Percentiles rank a stretch among this genome's conserved stretches.
These are phyloP conservation scores for Pitta sordida DNA, from an alignment of 2,113 vertebrate species.

Conservation along the genomic window DNA sequence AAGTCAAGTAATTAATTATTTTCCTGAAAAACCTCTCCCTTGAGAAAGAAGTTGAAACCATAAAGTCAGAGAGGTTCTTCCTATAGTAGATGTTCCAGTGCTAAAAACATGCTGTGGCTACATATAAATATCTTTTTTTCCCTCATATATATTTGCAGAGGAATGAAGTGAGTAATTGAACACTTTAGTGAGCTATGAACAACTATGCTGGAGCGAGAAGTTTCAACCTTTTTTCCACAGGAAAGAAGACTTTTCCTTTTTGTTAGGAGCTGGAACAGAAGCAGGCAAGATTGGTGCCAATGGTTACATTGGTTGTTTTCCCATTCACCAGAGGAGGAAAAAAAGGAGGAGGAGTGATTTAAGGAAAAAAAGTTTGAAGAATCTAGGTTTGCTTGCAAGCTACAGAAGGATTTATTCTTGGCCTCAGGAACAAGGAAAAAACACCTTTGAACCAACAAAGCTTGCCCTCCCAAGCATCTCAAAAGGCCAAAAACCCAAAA, in stretches of 20 bases:
- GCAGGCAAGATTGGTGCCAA: background rate
- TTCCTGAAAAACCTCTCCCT: background rate
- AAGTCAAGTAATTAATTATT: background rate
- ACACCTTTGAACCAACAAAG: too few relatives aligned
- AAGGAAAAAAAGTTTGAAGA: too few relatives aligned
- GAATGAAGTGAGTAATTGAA: background rate
- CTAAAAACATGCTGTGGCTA: background rate
- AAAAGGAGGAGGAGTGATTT: background rate
- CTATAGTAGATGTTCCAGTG: background rate
- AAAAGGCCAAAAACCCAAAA: too few relatives aligned
- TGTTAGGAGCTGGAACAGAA: background rate
- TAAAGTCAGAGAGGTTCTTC: background rate
- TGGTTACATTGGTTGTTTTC: background rate
- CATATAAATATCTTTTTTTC: slow-evolving; percentile 21
- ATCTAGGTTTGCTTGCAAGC: too few relatives aligned
- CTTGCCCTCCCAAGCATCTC: too few relatives aligned
- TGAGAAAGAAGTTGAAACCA: background rate
- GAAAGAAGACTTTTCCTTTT: background rate
- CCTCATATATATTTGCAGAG: background rate
- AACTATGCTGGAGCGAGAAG: background rate
- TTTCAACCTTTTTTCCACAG: background rate
- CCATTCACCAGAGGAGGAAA: background rate
- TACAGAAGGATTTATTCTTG: too few relatives aligned
- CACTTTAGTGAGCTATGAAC: background rate
- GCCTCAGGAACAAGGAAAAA: too few relatives aligned